Conservation (phyloP, 1,140 invertebrate genomes). For the Diabrotica virgifera region DNA sequence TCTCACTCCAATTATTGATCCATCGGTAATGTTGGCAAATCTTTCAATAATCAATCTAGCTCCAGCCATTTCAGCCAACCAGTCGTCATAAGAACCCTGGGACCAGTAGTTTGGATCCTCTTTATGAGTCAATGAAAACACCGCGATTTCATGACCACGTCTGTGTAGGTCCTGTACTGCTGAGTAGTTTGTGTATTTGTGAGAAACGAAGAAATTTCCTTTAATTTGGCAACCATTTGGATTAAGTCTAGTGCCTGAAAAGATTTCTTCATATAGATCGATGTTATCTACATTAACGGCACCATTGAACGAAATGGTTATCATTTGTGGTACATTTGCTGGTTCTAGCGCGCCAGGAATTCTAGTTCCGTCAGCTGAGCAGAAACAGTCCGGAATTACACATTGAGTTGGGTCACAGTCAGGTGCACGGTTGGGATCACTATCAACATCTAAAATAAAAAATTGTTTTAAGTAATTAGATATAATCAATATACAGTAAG, state of each 20-base stretch:
- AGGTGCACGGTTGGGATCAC: slow-evolving; percentile 83
- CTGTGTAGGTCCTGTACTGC: slow-evolving; percentile 89
- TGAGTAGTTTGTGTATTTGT: slow-evolving; percentile 95
- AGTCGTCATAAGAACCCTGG: slow-evolving; percentile 83
- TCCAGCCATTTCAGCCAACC: slow-evolving; percentile 95
- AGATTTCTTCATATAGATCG: slow-evolving; percentile 86
- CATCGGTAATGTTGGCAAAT: slow-evolving; percentile 89
- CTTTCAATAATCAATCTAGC: slow-evolving; percentile 80
- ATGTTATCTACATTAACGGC: slow-evolving; percentile 93
- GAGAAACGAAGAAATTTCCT: slow-evolving; percentile 93
- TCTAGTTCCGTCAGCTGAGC: slow-evolving; percentile 86
- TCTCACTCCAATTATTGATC: slow-evolving; percentile 82
- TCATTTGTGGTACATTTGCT: slow-evolving; percentile 88
- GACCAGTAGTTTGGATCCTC: slow-evolving; percentile 88
- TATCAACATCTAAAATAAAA: slow-evolving; percentile 70
- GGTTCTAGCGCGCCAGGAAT: slow-evolving; percentile 81
- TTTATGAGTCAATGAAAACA: slow-evolving; percentile 92
- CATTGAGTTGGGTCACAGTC: slow-evolving; percentile 88
- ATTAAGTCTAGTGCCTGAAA: slow-evolving; percentile 81
- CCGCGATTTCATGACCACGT: slow-evolving; percentile 88
- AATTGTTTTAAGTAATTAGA: too few species aligned
- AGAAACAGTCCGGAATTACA: slow-evolving; percentile 88
- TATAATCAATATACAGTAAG: too few species aligned
- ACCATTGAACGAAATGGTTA: slow-evolving; percentile 92
- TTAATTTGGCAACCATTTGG: slow-evolving; percentile 92